phyloP scores from a whole-genome alignment of 2,797 vertebrate genomes.

The Sternotherus odoratus region DNA sequence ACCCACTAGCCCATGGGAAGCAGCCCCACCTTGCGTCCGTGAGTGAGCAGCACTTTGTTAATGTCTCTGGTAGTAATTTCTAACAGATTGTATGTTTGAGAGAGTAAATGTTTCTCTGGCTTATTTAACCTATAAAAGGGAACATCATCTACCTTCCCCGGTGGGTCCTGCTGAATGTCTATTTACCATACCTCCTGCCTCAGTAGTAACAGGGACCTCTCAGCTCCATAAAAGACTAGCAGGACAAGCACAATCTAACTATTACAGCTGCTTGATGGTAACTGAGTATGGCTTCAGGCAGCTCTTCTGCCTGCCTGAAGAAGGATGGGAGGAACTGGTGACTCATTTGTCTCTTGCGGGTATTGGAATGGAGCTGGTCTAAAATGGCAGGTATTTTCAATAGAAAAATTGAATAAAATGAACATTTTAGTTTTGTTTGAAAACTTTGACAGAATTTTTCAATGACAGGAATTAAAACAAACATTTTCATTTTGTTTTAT shows the following conservation, averaged over 20 bases:
- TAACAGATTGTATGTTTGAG: neutral
- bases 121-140: neutral
- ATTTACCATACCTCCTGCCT: neutral
- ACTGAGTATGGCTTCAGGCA: neutral
- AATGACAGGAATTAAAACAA: neutral
- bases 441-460: neutral
- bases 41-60: neutral
- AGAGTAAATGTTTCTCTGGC: neutral
- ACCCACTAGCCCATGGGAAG: neutral
- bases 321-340: neutral
- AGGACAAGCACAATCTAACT: neutral
- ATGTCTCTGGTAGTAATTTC: neutral
- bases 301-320: neutral
- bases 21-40: fast-evolving
- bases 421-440: neutral
- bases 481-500: neutral
- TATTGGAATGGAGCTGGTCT: neutral
- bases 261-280: neutral
- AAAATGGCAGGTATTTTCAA: neutral
- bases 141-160: neutral
- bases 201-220: neutral
- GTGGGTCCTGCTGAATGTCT: neutral
- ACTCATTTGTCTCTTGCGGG: neutral
- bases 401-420: neutral
- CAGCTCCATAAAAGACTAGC: neutral